Percentiles rank a stretch among this genome's conserved stretches.
Evolutionary conservation across 2,888 invertebrate species (phyloP).

Genomic region (Mesorhabditis belari): DNA sequence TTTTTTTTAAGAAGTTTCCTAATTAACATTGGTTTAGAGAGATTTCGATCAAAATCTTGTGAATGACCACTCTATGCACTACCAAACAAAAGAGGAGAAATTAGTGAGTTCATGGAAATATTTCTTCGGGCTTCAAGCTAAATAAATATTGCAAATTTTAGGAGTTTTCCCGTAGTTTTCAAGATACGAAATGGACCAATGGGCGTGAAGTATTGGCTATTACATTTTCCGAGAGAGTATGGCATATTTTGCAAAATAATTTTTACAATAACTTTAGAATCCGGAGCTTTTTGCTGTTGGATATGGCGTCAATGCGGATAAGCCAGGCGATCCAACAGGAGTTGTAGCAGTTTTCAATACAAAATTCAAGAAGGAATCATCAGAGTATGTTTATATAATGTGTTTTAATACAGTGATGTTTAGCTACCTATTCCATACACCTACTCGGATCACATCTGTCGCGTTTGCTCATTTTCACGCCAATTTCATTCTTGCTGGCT

Average conservation of each 20-base stretch:
- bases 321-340: constrained; percentile 94
- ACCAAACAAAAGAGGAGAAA: constrained; percentile 70
- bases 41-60: neutral
- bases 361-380: constrained; percentile 90
- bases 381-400: too few relatives aligned
- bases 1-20: too few relatives aligned
- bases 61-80: neutral
- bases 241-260: neutral
- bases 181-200: constrained; percentile 29
- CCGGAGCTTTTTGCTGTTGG: constrained; percentile 84
- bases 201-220: constrained; percentile 71
- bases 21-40: too few relatives aligned
- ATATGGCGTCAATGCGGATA: constrained; percentile 62
- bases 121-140: too few relatives aligned
- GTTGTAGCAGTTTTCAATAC: constrained; percentile 97
- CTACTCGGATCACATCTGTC: constrained; percentile 87
- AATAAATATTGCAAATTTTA: too few relatives aligned
- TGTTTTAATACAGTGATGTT: too few relatives aligned
- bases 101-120: neutral
- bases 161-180: constrained; percentile 3
- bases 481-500: constrained; percentile 75
- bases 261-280: constrained; percentile 62
- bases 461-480: constrained; percentile 88
- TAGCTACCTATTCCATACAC: constrained; percentile 49
- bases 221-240: too few relatives aligned